phyloP scores from a whole-genome alignment of 2,113 vertebrate genomes.

The Chloebia gouldiae region DNA sequence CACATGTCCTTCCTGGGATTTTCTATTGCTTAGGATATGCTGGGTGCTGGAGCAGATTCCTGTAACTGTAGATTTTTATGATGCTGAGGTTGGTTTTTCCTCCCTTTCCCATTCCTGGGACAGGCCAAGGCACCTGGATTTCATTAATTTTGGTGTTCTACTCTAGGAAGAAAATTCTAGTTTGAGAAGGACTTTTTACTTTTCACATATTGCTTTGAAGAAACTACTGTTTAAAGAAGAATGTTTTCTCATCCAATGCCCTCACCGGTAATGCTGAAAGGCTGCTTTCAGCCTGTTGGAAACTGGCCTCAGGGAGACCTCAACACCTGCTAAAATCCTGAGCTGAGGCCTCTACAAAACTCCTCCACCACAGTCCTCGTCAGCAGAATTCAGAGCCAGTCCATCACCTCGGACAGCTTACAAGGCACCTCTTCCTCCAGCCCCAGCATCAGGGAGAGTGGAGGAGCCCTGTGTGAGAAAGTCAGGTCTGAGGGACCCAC shows the following conservation, averaged over 20 bases:
- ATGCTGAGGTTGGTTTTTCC: neutral
- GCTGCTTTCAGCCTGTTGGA: constrained; percentile 28
- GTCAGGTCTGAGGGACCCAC: neutral
- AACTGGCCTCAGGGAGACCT: neutral
- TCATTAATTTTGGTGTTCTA: neutral
- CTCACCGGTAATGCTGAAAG: neutral
- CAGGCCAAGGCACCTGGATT: constrained; percentile 31
- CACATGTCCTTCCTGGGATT: neutral
- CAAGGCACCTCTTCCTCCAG: neutral
- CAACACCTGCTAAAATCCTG: constrained; percentile 34
- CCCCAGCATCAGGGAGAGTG: neutral
- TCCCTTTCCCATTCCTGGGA: neutral
- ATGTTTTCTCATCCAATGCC: constrained; percentile 35
- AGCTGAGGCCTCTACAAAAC: neutral
- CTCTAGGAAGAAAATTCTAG: neutral
- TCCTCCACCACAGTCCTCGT: neutral
- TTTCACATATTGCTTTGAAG: constrained; percentile 26
- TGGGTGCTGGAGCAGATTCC: neutral
- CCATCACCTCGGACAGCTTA: neutral
- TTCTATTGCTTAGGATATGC: neutral
- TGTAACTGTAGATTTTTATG: neutral
- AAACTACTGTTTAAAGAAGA: neutral
- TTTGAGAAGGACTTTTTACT: neutral
- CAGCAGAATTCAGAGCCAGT: constrained; percentile 26
- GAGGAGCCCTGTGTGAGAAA: neutral